Conservation (phyloP, 2,797 vertebrate species). For the Florisuga fusca region DNA sequence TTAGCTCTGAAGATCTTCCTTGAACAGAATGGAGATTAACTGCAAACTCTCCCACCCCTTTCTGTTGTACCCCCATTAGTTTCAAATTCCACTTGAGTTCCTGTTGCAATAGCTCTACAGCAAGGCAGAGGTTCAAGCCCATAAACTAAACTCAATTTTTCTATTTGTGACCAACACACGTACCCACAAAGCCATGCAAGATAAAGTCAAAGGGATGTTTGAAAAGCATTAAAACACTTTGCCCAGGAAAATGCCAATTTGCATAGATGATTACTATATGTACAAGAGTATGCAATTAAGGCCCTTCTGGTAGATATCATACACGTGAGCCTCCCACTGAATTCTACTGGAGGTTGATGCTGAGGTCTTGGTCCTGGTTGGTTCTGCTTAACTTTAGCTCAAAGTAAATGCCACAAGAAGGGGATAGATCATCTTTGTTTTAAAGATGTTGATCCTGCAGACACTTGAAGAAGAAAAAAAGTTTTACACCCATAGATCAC, state of each 20-base stretch:
- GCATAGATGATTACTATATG: conserved; percentile 41
- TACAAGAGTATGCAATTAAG: conserved; percentile 37
- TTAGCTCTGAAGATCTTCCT: background rate
- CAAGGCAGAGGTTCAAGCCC: background rate
- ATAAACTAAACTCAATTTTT: background rate
- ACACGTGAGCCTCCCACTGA: background rate
- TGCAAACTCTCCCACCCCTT: background rate
- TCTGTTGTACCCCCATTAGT: background rate
- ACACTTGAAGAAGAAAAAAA: background rate
- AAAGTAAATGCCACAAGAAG: background rate
- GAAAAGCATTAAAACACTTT: conserved; percentile 45
- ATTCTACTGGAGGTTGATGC: background rate
- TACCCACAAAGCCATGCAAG: background rate
- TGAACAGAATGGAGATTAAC: background rate
- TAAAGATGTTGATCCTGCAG: background rate
- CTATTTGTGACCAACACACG: background rate
- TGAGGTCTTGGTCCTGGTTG: background rate
- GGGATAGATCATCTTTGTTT: background rate
- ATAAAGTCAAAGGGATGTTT: background rate
- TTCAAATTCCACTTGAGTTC: background rate
- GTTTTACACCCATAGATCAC: background rate
- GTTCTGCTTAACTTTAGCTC: background rate
- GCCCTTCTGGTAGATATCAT: background rate
- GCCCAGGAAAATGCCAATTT: conserved; percentile 28
- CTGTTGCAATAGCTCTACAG: background rate